Evolutionary conservation across 1,140 invertebrate genomes (phyloP).

Genomic region (Habropoda laboriosa): DNA sequence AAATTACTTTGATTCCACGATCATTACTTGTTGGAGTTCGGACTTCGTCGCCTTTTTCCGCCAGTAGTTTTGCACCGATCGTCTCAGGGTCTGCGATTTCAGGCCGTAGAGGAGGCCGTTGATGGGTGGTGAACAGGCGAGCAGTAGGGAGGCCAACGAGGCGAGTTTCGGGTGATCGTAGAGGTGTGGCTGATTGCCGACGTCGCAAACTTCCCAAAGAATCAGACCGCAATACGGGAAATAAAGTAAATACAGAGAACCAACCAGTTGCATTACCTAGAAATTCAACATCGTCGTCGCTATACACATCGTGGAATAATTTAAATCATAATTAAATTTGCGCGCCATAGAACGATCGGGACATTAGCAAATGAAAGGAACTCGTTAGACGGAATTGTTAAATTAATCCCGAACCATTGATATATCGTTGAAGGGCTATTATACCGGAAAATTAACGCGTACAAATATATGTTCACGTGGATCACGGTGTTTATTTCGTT

Average conservation of each 20-base stretch:
- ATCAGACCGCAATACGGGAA: constrained; percentile 88
- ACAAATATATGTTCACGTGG: not conserved
- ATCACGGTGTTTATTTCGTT: not conserved
- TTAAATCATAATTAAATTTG: not conserved
- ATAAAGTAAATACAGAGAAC: constrained; percentile 87
- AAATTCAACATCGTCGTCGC: constrained; percentile 16
- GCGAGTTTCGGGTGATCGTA: constrained; percentile 82
- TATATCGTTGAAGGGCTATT: not conserved
- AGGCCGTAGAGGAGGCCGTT: constrained; percentile 90
- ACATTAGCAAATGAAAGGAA: not conserved
- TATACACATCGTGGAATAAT: not conserved
- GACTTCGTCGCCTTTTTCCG: constrained; percentile 90
- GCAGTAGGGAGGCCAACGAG: constrained; percentile 84
- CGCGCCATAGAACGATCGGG: not conserved
- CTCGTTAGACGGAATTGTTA: not conserved
- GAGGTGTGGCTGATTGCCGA: constrained; percentile 75
- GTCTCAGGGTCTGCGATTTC: constrained; percentile 86
- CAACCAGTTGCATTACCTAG: constrained; percentile 85
- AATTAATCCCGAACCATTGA: too few species aligned
- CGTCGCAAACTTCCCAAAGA: constrained; percentile 84
- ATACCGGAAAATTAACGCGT: not conserved
- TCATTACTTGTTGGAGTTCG: constrained; percentile 86
- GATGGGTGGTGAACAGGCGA: constrained; percentile 87
- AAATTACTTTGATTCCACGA: not conserved
- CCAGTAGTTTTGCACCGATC: constrained; percentile 90